Percentiles rank a stretch among this genome's conserved stretches.
phyloP scores from a whole-genome alignment of 2,888 invertebrate species.

The Nemapogon koenigi region DNA sequence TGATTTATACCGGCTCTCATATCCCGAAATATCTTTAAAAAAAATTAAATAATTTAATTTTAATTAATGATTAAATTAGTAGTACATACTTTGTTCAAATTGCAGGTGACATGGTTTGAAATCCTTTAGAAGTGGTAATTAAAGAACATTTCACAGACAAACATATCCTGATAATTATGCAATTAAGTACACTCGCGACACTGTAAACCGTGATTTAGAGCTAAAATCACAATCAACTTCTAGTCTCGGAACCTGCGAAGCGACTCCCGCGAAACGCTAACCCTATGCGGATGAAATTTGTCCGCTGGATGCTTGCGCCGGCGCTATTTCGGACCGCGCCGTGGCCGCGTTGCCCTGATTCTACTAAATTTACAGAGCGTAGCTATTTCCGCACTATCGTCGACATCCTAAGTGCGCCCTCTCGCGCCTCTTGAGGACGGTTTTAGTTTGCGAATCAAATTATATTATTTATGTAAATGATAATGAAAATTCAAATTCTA shows the following conservation, averaged over 20 bases:
- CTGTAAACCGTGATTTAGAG: not conserved
- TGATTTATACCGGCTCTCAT: slow-evolving; percentile 47
- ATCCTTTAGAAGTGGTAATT: too few relatives aligned
- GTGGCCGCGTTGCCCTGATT: slow-evolving; percentile 63
- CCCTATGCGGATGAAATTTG: slow-evolving; percentile 60
- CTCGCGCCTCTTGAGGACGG: slow-evolving; percentile 20
- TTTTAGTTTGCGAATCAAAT: too few relatives aligned
- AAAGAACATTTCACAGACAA: too few relatives aligned
- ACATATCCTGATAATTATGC: too few relatives aligned
- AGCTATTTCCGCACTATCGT: slow-evolving; percentile 58
- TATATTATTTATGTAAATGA: too few relatives aligned
- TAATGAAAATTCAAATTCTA: too few relatives aligned
- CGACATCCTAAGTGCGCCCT: slow-evolving; percentile 26
- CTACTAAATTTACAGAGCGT: slow-evolving; percentile 60
- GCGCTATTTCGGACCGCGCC: slow-evolving; percentile 58
- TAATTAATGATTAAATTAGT: too few relatives aligned
- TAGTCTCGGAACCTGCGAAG: too few relatives aligned
- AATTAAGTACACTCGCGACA: too few relatives aligned
- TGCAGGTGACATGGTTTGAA: too few relatives aligned
- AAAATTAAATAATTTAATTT: too few relatives aligned
- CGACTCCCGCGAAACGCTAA: slow-evolving; percentile 49
- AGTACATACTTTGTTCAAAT: too few relatives aligned
- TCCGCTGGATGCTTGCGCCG: slow-evolving; percentile 46
- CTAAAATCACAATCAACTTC: slow-evolving; percentile 9
- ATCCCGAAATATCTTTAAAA: slow-evolving; percentile 62